A percentile compares a stretch with the other conserved stretches of the same genome.
Conservation (phyloP, 2,797 vertebrate genomes). For the Aselliscus stoliczkanus region DNA sequence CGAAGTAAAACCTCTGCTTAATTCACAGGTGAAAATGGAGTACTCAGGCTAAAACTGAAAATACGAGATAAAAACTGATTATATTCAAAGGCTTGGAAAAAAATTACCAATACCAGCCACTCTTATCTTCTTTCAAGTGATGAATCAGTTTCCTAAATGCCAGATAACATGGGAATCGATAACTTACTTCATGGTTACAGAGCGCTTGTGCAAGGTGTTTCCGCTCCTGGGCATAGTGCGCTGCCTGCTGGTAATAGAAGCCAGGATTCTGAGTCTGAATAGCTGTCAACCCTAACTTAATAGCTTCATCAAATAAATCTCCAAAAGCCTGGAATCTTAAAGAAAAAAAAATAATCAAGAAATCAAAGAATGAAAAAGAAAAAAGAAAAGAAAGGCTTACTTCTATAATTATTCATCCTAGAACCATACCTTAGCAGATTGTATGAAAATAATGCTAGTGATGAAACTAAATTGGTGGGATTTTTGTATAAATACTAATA, state of each 20-base stretch:
- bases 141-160: not conserved
- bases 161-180: not conserved
- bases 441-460: not conserved
- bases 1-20: not conserved
- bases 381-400: not conserved
- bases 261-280: slow-evolving; percentile 99
- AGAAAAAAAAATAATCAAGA: not conserved
- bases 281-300: slow-evolving; percentile 95
- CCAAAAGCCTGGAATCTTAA: slow-evolving; percentile 97
- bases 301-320: slow-evolving; percentile 98
- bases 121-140: not conserved
- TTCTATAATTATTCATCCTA: not conserved
- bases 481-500: not conserved
- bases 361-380: not conserved
- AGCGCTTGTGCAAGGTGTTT: slow-evolving; percentile 89
- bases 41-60: not conserved
- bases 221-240: slow-evolving; percentile 94
- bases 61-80: not conserved
- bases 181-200: slow-evolving; percentile 87
- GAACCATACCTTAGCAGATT: not conserved
- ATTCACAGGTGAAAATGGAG: not conserved
- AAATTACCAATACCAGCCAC: not conserved
- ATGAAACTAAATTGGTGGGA: not conserved
- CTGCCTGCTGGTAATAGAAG: slow-evolving; percentile 99
- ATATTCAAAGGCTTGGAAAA: not conserved